Conservation (phyloP, 1,140 invertebrate genomes). For the Muscidifurax raptorellus region DNA sequence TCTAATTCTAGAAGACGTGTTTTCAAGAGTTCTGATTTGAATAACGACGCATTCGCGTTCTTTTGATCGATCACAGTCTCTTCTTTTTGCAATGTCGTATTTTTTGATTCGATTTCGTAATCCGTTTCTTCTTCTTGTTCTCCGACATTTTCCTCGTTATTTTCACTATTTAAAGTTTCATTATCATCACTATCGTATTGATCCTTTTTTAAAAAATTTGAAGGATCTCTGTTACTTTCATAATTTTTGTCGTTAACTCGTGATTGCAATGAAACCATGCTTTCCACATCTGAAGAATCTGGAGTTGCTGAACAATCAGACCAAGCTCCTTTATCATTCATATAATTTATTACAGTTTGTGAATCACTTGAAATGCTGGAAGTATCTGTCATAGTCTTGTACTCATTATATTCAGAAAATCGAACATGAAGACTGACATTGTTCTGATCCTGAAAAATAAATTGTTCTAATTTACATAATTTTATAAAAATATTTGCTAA, state of each 20-base stretch:
- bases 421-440: conserved; percentile 68
- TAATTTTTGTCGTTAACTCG: background rate
- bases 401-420: conserved; percentile 72
- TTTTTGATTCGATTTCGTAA: conserved; percentile 45
- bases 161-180: conserved; percentile 48
- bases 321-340: conserved; percentile 61
- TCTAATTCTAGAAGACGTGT: conserved; percentile 81
- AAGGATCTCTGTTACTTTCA: background rate
- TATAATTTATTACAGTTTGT: conserved; percentile 50
- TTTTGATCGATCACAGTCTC: conserved; percentile 8
- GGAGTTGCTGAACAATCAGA: conserved; percentile 61
- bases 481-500: background rate
- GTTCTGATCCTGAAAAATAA: conserved; percentile 49
- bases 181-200: conserved; percentile 48
- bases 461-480: background rate
- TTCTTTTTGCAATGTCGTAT: conserved; percentile 24
- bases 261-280: conserved; percentile 25
- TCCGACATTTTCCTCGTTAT: conserved; percentile 48
- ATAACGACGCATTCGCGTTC: conserved; percentile 59
- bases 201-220: background rate
- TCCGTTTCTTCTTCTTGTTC: conserved; percentile 51
- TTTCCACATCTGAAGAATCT: conserved; percentile 65
- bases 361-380: conserved; percentile 65
- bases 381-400: conserved; percentile 70
- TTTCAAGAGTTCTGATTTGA: conserved; percentile 80